Evolutionary conservation across 2,797 vertebrate genomes (phyloP), one percentile per base, ranked within the genome.

Genomic region (Sebastes steindachneri): DNA sequence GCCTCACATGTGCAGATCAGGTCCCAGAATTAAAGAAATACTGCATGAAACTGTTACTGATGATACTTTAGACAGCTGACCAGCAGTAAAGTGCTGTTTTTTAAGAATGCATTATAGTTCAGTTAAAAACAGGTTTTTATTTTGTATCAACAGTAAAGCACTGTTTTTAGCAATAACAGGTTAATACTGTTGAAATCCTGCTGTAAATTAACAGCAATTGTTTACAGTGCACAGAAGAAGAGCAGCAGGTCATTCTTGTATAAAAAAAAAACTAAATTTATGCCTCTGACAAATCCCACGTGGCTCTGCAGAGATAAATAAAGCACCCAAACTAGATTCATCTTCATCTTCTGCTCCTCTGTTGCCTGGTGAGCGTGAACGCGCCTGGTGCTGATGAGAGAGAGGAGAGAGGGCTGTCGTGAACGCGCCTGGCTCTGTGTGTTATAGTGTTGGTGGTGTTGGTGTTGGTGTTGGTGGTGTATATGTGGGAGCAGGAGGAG

Each of bases 351-450:
- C 85, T 75, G 76, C 88, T 90, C 76, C 83, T 79, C 90, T 91
- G 93, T 93, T 94, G 91, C 93, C 89, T 92, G 90, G 91, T 88
- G 91, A 92, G 75, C 92, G 86, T 89, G 93, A 87, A 83, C 94
- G 93, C 87, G 90, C 91, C 60, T 77, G 79, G 21, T 86, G 76
- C 77, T 82, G 89, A 60, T 77, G 84, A 79, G 63, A 68, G 73
- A 74, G 72, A 65, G 54, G 66, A 14, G 75, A 60, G 80, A 41
- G 4, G 23, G 79, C 12, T 7, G 75, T 26, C 68, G 90, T 79
- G 94, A 1, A 73, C 90, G 91, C 90, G 87, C 89, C 70, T 54
- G 87, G 63, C 35, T 37, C 82, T 85, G 83, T 85, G 85, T 79
- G 85, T 58, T 79, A 45, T 37, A 37, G 73, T 73, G 78, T 57